phyloP scores from a whole-genome alignment of 2,113 vertebrate species.

The zebrafish (Danio rerio) region DNA sequence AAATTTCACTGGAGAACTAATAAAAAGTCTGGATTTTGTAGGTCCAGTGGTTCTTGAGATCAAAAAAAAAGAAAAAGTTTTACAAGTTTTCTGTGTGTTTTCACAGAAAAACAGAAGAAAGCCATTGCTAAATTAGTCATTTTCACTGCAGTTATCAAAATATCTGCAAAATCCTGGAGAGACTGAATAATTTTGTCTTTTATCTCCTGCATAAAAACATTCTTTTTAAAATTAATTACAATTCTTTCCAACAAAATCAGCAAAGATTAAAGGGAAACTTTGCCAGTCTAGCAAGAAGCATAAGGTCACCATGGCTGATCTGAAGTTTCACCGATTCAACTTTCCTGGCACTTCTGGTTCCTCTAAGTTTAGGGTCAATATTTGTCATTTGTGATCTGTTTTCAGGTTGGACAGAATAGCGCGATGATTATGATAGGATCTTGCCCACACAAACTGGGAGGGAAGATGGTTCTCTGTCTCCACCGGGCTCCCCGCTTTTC shows the following conservation, averaged over 20 bases:
- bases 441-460: conserved; percentile 41
- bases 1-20: no score
- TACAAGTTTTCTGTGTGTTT: no score
- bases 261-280: conserved; percentile 15
- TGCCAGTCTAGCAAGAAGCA: not conserved
- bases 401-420: conserved; percentile 54
- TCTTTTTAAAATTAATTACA: no score
- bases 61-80: no score
- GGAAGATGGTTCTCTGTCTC: conserved; percentile 58
- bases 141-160: no score
- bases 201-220: no score
- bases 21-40: no score
- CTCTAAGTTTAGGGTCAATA: conserved; percentile 50
- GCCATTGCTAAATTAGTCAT: no score
- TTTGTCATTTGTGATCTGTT: conserved; percentile 56
- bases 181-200: no score
- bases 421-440: conserved; percentile 57
- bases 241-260: not conserved
- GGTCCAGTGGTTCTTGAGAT: no score
- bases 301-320: not conserved
- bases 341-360: not conserved
- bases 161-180: no score
- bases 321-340: conserved; percentile 10
- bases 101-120: no score
- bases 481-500: conserved; percentile 55